Evolutionary conservation across 2,888 invertebrate species (phyloP).

Genomic region (Stenchaetothrips biformis): DNA sequence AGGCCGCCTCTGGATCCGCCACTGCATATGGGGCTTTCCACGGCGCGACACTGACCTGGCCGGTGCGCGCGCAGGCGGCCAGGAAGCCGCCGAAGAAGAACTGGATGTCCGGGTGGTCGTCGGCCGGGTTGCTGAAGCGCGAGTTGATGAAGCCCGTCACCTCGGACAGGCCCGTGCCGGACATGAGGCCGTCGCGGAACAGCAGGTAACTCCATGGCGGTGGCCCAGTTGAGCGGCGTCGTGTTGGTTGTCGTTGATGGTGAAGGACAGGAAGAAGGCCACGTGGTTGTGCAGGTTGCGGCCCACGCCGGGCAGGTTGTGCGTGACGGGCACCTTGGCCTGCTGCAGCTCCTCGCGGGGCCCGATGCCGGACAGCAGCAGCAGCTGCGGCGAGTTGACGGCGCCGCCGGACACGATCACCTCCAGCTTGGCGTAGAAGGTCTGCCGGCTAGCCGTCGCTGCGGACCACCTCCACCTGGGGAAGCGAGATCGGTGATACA

Average conservation of each 20-base stretch:
- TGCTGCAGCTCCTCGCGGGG: conserved; percentile 62
- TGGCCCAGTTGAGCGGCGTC: conserved; percentile 83
- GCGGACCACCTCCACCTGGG: conserved; percentile 37
- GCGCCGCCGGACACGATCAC: conserved; percentile 63
- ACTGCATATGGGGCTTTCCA: too few relatives aligned
- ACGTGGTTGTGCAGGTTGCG: conserved; percentile 83
- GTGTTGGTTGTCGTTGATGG: conserved; percentile 80
- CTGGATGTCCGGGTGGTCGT: conserved; percentile 79
- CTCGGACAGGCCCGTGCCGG: conserved; percentile 81
- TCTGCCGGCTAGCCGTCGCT: conserved; percentile 37
- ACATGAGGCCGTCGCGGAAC: conserved; percentile 84
- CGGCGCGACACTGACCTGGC: conserved; percentile 56
- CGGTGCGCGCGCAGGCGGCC: conserved; percentile 79
- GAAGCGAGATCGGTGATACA: too few relatives aligned
- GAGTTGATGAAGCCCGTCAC: conserved; percentile 79
- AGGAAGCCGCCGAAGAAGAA: conserved; percentile 82
- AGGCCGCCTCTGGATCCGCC: too few relatives aligned
- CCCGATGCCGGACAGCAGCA: conserved; percentile 86
- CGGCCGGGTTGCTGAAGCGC: conserved; percentile 66
- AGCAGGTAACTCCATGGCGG: conserved; percentile 85
- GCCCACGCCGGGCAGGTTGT: conserved; percentile 74
- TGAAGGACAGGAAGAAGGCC: conserved; percentile 71
- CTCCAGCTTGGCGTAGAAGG: conserved; percentile 61
- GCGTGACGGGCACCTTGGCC: conserved; percentile 60
- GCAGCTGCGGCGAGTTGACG: conserved; percentile 88